Evolutionary conservation across 2,888 invertebrate genomes (phyloP).

Genomic region (Ophion ventricosus): DNA sequence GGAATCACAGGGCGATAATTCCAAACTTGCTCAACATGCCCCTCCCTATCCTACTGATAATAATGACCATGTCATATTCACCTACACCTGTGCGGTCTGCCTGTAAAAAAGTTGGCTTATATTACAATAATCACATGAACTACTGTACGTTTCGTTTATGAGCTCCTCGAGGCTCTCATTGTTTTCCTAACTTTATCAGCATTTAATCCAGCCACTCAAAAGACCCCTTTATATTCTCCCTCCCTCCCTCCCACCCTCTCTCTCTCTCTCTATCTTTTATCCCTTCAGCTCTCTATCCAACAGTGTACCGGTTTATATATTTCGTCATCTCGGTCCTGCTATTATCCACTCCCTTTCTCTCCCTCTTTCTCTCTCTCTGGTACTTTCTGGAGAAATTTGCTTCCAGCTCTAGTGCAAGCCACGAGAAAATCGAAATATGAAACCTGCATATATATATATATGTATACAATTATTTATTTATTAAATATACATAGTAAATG

Average conservation of each 20-base stretch:
- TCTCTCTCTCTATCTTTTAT: constrained; percentile 17
- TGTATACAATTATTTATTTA: constrained; percentile 22
- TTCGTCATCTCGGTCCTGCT: not conserved
- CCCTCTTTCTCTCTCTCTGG: not conserved
- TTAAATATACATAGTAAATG: constrained; percentile 23
- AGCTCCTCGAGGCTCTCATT: constrained; percentile 2
- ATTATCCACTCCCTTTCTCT: constrained; percentile 2
- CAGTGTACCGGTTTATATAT: constrained; percentile 35
- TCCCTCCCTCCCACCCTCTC: constrained; percentile 16
- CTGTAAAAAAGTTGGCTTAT: not conserved
- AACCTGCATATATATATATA: not conserved
- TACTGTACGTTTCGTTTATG: constrained; percentile 9
- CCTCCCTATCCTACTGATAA: too few relatives aligned
- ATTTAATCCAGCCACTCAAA: constrained; percentile 12
- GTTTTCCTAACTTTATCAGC: constrained; percentile 41
- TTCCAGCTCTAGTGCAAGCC: constrained; percentile 18
- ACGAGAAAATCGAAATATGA: constrained; percentile 33
- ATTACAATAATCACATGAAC: not conserved
- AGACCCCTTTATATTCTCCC: constrained; percentile 3
- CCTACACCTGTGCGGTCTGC: not conserved
- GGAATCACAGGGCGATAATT: too few relatives aligned
- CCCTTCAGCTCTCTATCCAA: not conserved
- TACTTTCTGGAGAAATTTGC: constrained; percentile 33
- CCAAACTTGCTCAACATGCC: too few relatives aligned
- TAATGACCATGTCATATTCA: not conserved